phyloP scores from a whole-genome alignment of 1,140 invertebrate genomes.

The Scaptodrosophila lebanonensis region DNA sequence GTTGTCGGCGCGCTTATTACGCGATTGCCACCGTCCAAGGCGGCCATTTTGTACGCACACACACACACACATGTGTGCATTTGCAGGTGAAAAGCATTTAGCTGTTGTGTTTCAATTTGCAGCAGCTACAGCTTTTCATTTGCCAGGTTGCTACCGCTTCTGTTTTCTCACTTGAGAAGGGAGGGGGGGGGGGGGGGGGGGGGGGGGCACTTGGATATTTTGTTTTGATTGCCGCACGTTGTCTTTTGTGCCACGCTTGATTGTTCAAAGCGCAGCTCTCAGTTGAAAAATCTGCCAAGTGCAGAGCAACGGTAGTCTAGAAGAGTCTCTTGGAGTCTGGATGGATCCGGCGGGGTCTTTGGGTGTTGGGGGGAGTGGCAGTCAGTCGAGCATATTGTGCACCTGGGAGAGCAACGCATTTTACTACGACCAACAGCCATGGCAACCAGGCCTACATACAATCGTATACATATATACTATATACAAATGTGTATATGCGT shows the following conservation, averaged over 20 bases:
- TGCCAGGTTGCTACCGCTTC: neutral
- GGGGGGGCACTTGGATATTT: too few relatives aligned
- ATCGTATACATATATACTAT: too few relatives aligned
- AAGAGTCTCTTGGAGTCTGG: conserved; percentile 31
- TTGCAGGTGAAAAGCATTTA: neutral
- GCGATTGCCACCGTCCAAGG: conserved; percentile 1
- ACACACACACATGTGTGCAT: too few relatives aligned
- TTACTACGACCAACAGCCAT: conserved; percentile 48
- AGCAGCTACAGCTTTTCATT: conserved; percentile 10
- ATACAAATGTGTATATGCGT: neutral
- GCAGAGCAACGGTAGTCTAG: too few relatives aligned
- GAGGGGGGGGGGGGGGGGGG: too few relatives aligned
- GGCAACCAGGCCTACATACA: too few relatives aligned
- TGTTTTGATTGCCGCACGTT: conserved; percentile 58
- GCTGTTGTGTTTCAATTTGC: conserved; percentile 67
- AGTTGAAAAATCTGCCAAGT: conserved; percentile 68
- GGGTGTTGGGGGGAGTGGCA: too few relatives aligned
- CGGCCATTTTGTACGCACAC: neutral
- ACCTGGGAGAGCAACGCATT: conserved; percentile 57
- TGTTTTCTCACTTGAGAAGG: too few relatives aligned
- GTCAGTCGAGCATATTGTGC: conserved; percentile 8
- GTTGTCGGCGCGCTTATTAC: conserved; percentile 20
- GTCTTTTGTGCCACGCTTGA: conserved; percentile 44
- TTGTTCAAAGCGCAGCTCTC: conserved; percentile 72
- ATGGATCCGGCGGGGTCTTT: conserved; percentile 9